Evolutionary conservation across 2,113 vertebrate genomes (phyloP), one percentile per base, ranked within the genome.

Genomic region (Malurus melanocephalus): DNA sequence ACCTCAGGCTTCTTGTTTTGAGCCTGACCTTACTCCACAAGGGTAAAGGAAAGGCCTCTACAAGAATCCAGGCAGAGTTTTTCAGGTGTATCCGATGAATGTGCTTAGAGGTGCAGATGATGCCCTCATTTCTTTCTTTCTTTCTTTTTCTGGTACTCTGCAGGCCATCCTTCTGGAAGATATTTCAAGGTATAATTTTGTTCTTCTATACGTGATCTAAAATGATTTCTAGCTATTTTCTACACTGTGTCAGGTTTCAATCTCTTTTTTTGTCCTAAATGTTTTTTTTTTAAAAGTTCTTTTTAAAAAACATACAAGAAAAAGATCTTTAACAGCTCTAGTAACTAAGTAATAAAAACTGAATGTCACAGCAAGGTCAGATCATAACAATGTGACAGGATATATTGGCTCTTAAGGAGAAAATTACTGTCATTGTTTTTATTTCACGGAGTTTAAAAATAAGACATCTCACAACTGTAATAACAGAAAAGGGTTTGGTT

Each of bases 331-430:
- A 74, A 28, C 35, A 45, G 17, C 59, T 75, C 26, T 74, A 68
- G 66, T 57, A 78, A 86, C 73, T 67, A 64, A 28, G 35, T 69
- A 55, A 64, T 77, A 75, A 85, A 92, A 85, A 49, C 30, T 49
- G 61, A 85, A 84, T 88, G 73, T 88, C 68, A 92, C 5, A 49
- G 69, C 62, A 72, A 91, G 88, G 83, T 91, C n/a, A 33, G 9
- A 88, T 86, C 65, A 57, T 74, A 92, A 88, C 80, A 83, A 43
- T 92, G n/a, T 92, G 76, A 61, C 49, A 71, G 17, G 24, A 57
- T 89, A 67, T 83, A 67, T 75, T 91, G 85, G 38, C 38, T 88
- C 38, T 71, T 78, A 76, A 83, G 53, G 79, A 88, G 49, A 87
- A 83, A 89, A 92, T 73, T 38, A 26, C 11, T 48, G 64, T 45